phyloP scores from a whole-genome alignment of 2,888 invertebrate species.

The Punctoribates punctum region DNA sequence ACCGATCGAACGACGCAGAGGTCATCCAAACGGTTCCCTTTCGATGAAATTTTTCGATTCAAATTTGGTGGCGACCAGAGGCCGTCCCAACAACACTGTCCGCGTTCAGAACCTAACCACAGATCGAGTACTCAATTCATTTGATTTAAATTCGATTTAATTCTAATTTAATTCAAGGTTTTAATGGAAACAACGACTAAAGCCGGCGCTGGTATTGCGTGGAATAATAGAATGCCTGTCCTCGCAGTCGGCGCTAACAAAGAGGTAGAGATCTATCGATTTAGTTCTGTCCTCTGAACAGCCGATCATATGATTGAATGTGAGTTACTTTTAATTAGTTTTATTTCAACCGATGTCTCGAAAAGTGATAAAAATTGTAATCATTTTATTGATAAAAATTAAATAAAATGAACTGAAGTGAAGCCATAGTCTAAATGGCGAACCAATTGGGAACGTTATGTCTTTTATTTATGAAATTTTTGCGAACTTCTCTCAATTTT shows the following conservation, averaged over 20 bases:
- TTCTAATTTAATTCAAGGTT: slow-evolving; percentile 6
- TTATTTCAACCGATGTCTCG: too few relatives aligned
- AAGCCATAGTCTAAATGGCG: slow-evolving; percentile 41
- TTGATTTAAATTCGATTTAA: slow-evolving; percentile 19
- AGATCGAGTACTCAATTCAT: not conserved
- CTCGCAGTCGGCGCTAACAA: slow-evolving; percentile 58
- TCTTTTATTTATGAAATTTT: slow-evolving; percentile 29
- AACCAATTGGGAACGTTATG: slow-evolving; percentile 49
- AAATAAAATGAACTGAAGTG: not conserved
- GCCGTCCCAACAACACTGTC: slow-evolving; percentile 52
- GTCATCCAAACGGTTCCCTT: slow-evolving; percentile 34
- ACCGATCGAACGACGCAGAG: slow-evolving; percentile 51
- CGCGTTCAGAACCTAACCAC: slow-evolving; percentile 50
- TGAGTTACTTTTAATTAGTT: too few relatives aligned
- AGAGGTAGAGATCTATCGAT: slow-evolving; percentile 33
- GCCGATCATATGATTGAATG: too few relatives aligned
- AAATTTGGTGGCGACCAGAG: slow-evolving; percentile 33
- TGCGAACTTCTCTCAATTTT: slow-evolving; percentile 47
- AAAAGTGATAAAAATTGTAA: not conserved
- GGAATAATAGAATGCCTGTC: slow-evolving; percentile 64
- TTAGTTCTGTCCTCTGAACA: slow-evolving; percentile 10
- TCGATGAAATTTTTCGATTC: slow-evolving; percentile 34
- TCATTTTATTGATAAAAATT: not conserved
- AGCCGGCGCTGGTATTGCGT: slow-evolving; percentile 61
- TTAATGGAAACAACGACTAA: slow-evolving; percentile 41